Conservation (phyloP, 2,113 vertebrate species). For the Psittacus erithacus region DNA sequence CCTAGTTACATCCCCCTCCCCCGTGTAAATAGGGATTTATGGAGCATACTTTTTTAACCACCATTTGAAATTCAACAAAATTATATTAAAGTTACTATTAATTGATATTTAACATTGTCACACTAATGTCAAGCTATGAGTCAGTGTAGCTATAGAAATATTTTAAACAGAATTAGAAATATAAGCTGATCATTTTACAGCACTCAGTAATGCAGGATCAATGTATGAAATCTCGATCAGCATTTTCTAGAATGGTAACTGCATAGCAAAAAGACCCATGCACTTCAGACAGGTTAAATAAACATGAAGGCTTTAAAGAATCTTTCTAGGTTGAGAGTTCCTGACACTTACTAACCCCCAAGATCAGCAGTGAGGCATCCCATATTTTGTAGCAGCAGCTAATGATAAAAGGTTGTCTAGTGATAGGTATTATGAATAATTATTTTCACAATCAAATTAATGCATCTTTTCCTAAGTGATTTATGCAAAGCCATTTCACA, state of each 20-base stretch:
- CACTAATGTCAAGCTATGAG: background rate
- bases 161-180: background rate
- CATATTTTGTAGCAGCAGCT: background rate
- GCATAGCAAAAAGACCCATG: background rate
- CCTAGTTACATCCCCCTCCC: too few species aligned
- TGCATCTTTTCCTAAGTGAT: accelerated
- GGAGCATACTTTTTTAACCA: background rate
- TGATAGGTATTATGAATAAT: background rate
- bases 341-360: background rate
- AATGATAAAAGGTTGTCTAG: background rate
- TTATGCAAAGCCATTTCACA: background rate
- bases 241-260: background rate
- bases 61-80: background rate
- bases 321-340: background rate
- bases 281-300: background rate
- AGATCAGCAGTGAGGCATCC: background rate
- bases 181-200: background rate
- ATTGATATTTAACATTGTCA: background rate
- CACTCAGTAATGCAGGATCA: background rate
- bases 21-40: background rate
- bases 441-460: background rate
- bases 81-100: too few species aligned
- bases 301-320: background rate
- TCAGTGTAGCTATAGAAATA: background rate
- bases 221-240: background rate